Percentiles rank a stretch among this genome's conserved stretches.
These are phyloP conservation scores for Dallia pectoralis DNA, from an alignment of 2,797 vertebrate genomes.

Conservation along the genomic window DNA sequence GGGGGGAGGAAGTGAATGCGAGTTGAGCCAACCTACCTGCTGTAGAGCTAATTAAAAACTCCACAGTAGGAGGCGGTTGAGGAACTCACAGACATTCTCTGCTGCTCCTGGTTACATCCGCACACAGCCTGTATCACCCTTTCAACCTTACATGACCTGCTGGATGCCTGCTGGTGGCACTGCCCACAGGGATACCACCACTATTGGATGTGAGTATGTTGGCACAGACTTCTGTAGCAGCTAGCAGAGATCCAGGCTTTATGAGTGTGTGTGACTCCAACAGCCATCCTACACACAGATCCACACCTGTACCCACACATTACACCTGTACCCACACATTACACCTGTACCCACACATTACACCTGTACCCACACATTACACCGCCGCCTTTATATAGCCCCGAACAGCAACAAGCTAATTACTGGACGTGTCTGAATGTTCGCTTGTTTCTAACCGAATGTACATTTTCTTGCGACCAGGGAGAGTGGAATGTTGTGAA, in stretches of 20 bases:
- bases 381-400: background rate
- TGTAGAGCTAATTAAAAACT: background rate
- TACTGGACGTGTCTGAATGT: too few species aligned
- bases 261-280: background rate
- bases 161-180: background rate
- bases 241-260: background rate
- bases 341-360: background rate
- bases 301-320: background rate
- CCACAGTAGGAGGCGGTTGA: background rate
- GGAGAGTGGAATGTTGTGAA: background rate
- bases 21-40: background rate
- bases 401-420: background rate
- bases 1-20: background rate
- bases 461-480: background rate
- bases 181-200: background rate
- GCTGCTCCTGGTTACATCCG: background rate
- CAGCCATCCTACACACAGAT: background rate
- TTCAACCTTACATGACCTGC: background rate
- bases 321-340: background rate
- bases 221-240: background rate
- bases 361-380: background rate
- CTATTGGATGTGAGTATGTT: conserved; percentile 5
- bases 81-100: background rate
- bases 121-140: background rate
- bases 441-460: too few species aligned